Evolutionary conservation across 1,140 invertebrate species (phyloP).

Genomic region (Antheraea mylitta): DNA sequence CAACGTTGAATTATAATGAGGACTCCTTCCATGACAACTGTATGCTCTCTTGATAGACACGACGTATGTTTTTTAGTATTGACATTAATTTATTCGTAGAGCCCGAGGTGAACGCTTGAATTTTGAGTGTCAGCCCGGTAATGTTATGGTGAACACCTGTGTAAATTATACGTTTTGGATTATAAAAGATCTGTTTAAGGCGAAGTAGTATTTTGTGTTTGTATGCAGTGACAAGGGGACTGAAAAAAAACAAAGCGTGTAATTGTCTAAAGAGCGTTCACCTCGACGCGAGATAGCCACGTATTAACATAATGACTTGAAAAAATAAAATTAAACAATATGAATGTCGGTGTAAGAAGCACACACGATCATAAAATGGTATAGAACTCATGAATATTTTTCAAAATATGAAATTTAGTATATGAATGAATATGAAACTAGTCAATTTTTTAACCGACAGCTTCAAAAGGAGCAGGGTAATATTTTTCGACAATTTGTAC

Average conservation of each 20-base stretch:
- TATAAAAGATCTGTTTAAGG: slow-evolving; percentile 4
- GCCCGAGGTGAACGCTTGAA: not conserved
- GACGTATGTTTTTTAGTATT: not conserved
- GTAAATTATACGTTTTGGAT: not conserved
- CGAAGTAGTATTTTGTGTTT: not conserved
- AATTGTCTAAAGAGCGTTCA: not conserved
- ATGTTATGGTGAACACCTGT: not conserved
- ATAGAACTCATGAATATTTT: not conserved
- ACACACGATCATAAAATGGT: not conserved
- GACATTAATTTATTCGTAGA: not conserved
- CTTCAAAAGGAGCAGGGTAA: too few relatives aligned
- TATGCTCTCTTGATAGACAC: not conserved
- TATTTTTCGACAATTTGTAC: too few relatives aligned
- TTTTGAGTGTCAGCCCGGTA: slow-evolving; percentile 1
- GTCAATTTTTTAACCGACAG: too few relatives aligned
- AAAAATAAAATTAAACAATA: not conserved
- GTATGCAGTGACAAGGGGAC: not conserved
- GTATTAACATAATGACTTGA: not conserved
- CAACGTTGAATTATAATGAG: slow-evolving; percentile 3
- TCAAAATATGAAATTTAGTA: not conserved
- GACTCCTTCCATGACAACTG: not conserved
- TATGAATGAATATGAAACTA: not conserved
- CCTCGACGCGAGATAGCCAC: not conserved
- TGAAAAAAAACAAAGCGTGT: not conserved
- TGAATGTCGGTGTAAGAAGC: not conserved